Conservation (phyloP, 2,888 invertebrate species). For the Priocnemis perturbator region DNA sequence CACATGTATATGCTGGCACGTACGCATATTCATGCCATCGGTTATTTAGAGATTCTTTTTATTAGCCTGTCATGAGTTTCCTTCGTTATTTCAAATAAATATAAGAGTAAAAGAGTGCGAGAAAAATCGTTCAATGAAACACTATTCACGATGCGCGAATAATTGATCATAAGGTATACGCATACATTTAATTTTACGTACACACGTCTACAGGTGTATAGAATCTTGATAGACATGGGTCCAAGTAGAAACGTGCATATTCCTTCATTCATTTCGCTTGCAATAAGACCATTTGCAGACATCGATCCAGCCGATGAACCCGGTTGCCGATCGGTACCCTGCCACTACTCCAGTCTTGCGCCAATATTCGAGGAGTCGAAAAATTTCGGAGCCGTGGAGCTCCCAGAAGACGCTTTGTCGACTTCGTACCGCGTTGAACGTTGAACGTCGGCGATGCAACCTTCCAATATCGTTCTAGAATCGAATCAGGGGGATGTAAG, state of each 20-base stretch:
- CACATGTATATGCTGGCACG: too few species aligned
- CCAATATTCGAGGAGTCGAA: slow-evolving; percentile 4
- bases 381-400: slow-evolving; percentile 20
- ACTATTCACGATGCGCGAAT: too few species aligned
- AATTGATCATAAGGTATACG: too few species aligned
- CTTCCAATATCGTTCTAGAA: slow-evolving; percentile 25
- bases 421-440: slow-evolving; percentile 13
- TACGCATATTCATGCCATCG: too few species aligned
- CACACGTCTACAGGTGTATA: too few species aligned
- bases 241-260: slow-evolving; percentile 11
- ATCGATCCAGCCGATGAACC: slow-evolving; percentile 8
- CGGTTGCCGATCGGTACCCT: background rate
- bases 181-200: too few species aligned
- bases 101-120: too few species aligned
- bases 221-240: too few species aligned
- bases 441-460: slow-evolving; percentile 8
- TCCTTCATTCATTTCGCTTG: background rate
- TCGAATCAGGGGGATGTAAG: slow-evolving; percentile 23
- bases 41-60: too few species aligned
- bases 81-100: too few species aligned
- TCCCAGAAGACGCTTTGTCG: slow-evolving; percentile 21
- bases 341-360: slow-evolving; percentile 6
- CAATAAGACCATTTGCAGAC: slow-evolving; percentile 32
- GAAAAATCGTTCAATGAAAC: too few species aligned
- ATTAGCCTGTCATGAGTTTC: too few species aligned